These are phyloP conservation scores for Hypotaenidia okinawae DNA, from an alignment of 2,797 vertebrate genomes.

Conservation along the genomic window DNA sequence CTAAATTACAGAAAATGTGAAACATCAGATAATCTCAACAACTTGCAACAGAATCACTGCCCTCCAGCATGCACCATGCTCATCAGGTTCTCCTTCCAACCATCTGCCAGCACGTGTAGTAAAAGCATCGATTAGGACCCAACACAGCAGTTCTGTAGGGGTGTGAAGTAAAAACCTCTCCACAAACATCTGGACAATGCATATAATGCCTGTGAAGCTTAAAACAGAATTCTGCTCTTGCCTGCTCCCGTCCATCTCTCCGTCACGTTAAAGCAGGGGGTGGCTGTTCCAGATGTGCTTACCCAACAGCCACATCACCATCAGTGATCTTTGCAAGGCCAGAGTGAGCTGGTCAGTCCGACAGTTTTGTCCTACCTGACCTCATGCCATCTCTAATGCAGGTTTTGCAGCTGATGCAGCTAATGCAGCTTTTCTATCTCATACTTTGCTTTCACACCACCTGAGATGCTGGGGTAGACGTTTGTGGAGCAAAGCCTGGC, in stretches of 20 bases:
- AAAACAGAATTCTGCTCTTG: neutral
- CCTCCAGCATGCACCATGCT: neutral
- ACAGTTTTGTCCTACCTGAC: neutral
- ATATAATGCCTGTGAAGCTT: neutral
- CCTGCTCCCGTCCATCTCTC: neutral
- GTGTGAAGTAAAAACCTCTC: neutral
- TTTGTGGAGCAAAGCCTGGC: neutral
- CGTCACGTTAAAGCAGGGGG: neutral
- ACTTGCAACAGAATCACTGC: neutral
- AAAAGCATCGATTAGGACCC: neutral
- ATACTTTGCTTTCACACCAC: neutral
- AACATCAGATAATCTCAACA: constrained; percentile 39
- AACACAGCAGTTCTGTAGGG: neutral
- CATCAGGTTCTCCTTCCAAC: neutral
- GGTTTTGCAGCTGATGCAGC: neutral
- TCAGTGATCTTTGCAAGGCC: neutral
- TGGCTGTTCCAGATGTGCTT: neutral
- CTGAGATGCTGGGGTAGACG: neutral
- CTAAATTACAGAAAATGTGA: constrained; percentile 12
- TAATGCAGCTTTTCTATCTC: neutral
- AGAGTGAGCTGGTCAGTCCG: neutral
- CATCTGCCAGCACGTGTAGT: neutral
- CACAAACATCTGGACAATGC: neutral
- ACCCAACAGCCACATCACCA: neutral
- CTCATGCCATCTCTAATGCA: neutral